Base-by-base conservation (phyloP, 2,113 vertebrate species). In the Chionodraco myersi region DNA sequence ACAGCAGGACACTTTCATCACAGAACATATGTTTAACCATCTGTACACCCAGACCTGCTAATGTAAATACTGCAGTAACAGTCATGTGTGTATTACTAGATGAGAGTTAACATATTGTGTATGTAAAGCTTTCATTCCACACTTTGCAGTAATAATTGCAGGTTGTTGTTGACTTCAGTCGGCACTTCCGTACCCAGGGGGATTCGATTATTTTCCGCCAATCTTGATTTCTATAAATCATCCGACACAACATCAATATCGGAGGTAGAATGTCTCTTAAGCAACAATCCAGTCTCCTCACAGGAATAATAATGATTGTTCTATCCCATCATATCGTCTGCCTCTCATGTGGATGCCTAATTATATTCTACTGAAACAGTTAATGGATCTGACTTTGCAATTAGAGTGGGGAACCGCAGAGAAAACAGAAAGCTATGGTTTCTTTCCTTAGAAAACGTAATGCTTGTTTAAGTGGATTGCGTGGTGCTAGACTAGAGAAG, bases 21-120 rank as follows among this genome's bases (percentile, higher is more conserved):
- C 62, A 62, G 30, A 77, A 23, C 88, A 85, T 83, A 91, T 89
- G 80, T 10, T 78, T 6, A 30, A 21, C 85, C 91, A 91, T 90
- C 88, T 92, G 88, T 68, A 26, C 69, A 44, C 71, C 56, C 10
- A 78, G 26, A 16, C 26, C 34, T 72, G 45, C 49, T 53, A 14
- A 56, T 77, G 59, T 61, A 84, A 86, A 89, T 59, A 80, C 36
- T 41, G 67, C 48, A 49, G 18, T 51, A 34, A n/a, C 15, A 53
- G 54, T 8, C 3, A 3, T 21, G 26, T 21, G 34, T 48, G 23
- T 57, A 5, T 10, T 9, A 60, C 18, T 26, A 54, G 4, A 51
- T 47, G 44, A 75, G 16, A 34, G 53, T 45, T 13, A 57, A n/a
- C 68, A 69, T 18, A 56, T 51, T 66, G 41, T 67, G 7, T 10